Base-by-base conservation (phyloP, 2,113 vertebrate genomes). In the Cyphomyrus discorhynchus region DNA sequence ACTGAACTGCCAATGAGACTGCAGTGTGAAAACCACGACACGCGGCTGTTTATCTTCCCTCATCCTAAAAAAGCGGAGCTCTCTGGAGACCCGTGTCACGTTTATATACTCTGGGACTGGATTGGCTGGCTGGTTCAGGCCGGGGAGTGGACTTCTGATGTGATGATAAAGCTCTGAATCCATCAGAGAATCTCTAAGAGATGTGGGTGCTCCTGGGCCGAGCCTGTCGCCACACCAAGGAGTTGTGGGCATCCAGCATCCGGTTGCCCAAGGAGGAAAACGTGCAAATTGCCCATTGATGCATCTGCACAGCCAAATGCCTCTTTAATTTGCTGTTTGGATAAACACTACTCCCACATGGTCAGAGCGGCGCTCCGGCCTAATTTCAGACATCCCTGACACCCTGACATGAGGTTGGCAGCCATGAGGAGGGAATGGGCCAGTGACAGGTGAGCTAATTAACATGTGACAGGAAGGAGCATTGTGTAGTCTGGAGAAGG, bases 401-500 rank as follows among this genome's bases (percentile, higher is more conserved):
- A 66, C 62, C 56, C 56, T n/a, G 58, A 66, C 62, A 66, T 11
- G n/a, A 66, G 62, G 31, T 5, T 77, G 70, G 31, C 27, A 77
- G 70, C 13, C 21, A 35, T 80, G 74, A 80, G 31, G 74, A 19
- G 31, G 74, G 35, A 80, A 80, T 39, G 3, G 35, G 35, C 74
- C 74, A 80, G 17, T 80, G 74, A 80, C 74, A 80, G 35, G 74
- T 17, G 74, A 80, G 31, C 35, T 39, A 19, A 95, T 90, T 90
- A 91, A 92, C 90, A 91, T 92, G 90, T 92, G 93, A 95, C 94
- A 95, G 91, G 84, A 92, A 89, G 91, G 90, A 70, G 92, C 91
- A 94, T 94, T 92, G 95, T 42, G 89, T 87, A 88, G 90, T 90
- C 58, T 87, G 91, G 90, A 84, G 88, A 86, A 88, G 92, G 42